A percentile compares a stretch with the other conserved stretches of the same genome.
phyloP scores from a whole-genome alignment of 2,797 vertebrate species.

The Notamacropus eugenii region DNA sequence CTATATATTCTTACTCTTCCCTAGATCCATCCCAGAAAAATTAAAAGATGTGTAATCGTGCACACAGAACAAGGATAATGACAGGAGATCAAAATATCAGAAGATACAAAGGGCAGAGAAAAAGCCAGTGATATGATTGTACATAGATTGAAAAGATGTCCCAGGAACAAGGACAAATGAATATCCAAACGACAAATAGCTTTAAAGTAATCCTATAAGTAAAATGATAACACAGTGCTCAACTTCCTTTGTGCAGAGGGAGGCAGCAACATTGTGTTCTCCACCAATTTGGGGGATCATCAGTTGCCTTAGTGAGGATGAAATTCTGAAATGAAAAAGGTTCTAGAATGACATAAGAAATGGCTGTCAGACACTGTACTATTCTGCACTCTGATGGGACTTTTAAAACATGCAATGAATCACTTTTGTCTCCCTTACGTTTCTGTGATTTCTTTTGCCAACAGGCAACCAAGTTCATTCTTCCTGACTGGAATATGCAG shows the following conservation, averaged over 20 bases:
- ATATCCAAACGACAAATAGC: not conserved
- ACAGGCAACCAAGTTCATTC: not conserved
- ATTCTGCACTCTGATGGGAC: not conserved
- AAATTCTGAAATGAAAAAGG: not conserved
- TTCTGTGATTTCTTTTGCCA: not conserved
- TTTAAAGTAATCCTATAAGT: not conserved
- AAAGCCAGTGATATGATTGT: not conserved
- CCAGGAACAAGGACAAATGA: constrained; percentile 12
- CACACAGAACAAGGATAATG: constrained; percentile 16
- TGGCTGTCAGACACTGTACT: not conserved
- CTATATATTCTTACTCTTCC: not conserved
- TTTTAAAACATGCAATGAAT: not conserved
- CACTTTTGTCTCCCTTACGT: not conserved
- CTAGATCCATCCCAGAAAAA: not conserved
- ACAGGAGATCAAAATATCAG: constrained; percentile 18
- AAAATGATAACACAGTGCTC: not conserved
- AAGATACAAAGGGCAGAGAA: not conserved
- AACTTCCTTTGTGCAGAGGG: not conserved
- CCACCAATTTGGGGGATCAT: not conserved
- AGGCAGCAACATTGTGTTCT: not conserved
- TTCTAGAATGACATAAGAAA: not conserved
- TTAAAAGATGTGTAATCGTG: not conserved
- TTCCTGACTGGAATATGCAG: not conserved
- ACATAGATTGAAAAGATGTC: not conserved
- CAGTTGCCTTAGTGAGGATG: not conserved